Conservation (phyloP, 2,797 vertebrate genomes). For the Acanthis flammea region DNA sequence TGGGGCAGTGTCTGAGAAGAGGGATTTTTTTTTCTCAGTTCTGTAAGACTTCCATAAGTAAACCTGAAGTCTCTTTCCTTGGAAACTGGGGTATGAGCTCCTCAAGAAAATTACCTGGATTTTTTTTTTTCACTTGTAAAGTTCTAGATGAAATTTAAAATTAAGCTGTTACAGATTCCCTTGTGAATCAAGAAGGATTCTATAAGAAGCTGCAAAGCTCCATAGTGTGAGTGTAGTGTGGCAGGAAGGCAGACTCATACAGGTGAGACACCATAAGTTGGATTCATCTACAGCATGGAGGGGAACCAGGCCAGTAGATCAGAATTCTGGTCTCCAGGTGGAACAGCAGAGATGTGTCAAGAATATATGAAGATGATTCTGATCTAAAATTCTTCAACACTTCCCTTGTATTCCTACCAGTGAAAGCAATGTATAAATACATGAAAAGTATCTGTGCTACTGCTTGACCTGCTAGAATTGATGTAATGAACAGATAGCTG, state of each 20-base stretch:
- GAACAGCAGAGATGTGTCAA: background rate
- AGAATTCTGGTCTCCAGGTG: background rate
- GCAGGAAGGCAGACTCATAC: background rate
- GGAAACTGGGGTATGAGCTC: background rate
- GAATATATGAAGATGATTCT: background rate
- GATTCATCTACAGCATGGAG: background rate
- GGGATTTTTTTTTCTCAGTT: background rate
- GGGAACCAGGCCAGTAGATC: background rate
- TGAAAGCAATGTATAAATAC: background rate
- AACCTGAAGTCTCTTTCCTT: background rate
- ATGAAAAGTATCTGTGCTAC: background rate
- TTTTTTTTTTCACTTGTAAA: background rate
- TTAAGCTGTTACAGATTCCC: background rate
- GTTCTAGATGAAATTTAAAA: background rate
- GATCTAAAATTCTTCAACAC: background rate
- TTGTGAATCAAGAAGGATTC: background rate
- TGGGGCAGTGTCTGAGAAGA: background rate
- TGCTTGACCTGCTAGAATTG: background rate
- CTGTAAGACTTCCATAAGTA: background rate
- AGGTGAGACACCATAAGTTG: accelerated
- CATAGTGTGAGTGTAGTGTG: background rate
- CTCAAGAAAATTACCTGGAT: background rate
- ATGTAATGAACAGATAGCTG: background rate
- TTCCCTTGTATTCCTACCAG: background rate
- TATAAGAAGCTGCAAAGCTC: background rate